Conservation (phyloP, 2,113 vertebrate genomes). For the Herpetotheres cachinnans region DNA sequence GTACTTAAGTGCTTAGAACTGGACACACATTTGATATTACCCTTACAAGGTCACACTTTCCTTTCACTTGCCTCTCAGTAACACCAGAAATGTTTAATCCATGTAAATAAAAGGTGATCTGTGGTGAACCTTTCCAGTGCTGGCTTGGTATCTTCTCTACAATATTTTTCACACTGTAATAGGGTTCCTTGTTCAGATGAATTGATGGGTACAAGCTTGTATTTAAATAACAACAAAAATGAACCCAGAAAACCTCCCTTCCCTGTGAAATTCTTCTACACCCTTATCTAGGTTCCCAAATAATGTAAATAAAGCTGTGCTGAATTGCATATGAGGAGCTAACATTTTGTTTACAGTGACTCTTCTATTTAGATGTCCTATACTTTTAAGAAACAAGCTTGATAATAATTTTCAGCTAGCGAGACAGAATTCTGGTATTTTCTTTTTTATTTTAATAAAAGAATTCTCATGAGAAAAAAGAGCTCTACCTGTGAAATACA, state of each 20-base stretch:
- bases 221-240: neutral
- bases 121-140: neutral
- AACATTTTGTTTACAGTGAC: neutral
- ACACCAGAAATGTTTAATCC: neutral
- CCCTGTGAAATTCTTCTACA: neutral
- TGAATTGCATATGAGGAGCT: neutral
- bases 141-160: neutral
- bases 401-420: neutral
- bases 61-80: neutral
- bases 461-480: conserved; percentile 69
- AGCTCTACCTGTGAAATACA: conserved; percentile 56
- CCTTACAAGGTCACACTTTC: neutral
- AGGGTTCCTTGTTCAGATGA: neutral
- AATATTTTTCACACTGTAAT: neutral
- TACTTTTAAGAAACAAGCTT: conserved; percentile 14
- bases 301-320: neutral
- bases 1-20: neutral
- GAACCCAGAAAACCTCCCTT: neutral
- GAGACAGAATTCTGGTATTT: neutral
- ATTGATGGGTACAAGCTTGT: neutral
- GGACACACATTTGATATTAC: neutral
- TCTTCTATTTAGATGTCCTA: neutral
- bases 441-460: conserved; percentile 5
- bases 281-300: neutral
- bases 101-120: neutral